Conservation (phyloP, 2,888 invertebrate genomes). For the Dexiosoma caninum region DNA sequence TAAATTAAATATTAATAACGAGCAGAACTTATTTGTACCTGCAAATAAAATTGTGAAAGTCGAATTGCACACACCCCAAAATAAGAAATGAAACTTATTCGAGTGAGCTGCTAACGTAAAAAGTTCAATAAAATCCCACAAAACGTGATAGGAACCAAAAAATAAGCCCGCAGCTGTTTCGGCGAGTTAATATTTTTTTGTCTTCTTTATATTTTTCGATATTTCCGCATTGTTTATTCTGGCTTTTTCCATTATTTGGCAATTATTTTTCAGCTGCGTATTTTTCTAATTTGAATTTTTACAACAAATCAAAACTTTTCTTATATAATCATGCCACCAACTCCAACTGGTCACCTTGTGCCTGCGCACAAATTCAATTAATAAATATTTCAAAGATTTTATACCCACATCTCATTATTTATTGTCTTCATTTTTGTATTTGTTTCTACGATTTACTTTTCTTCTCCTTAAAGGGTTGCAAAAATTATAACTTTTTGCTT, state of each 20-base stretch:
- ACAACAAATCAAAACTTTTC: background rate
- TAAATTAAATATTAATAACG: no score
- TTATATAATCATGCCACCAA: background rate
- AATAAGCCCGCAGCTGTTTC: no score
- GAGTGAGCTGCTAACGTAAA: no score
- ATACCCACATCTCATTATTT: conserved; percentile 33
- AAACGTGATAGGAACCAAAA: no score
- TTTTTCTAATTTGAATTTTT: background rate
- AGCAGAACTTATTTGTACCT: no score
- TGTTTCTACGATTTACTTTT: background rate
- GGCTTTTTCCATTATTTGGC: background rate
- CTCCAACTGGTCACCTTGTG: conserved; percentile 11
- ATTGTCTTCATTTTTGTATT: conserved; percentile 8
- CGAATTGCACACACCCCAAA: no score
- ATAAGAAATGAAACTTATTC: no score
- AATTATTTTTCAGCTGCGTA: background rate
- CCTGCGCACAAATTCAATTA: background rate
- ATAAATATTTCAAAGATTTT: background rate
- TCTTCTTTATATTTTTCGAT: background rate
- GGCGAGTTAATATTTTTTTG: no score
- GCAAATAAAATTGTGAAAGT: no score
- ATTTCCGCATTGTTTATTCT: background rate
- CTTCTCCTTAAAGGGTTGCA: conserved; percentile 5
- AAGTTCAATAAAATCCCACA: no score
- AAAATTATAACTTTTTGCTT: conserved; percentile 19